A percentile compares a stretch with the other conserved stretches of the same genome.
phyloP scores from a whole-genome alignment of 1,140 invertebrate genomes.

The Tetramorium simillimum region DNA sequence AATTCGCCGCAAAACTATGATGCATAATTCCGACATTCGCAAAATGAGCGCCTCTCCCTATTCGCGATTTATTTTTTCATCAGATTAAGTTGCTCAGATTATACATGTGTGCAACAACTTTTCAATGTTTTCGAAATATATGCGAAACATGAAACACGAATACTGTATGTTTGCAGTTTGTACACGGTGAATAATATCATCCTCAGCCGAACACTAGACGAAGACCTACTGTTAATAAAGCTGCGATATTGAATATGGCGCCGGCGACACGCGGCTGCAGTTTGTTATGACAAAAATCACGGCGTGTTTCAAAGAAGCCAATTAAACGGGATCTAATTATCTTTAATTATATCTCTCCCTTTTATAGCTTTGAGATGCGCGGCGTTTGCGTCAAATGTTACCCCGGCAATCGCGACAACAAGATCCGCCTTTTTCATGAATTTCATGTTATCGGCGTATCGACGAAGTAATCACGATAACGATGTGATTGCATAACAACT shows the following conservation, averaged over 20 bases:
- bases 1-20: neutral
- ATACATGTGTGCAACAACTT: neutral
- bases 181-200: neutral
- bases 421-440: neutral
- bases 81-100: constrained; percentile 9
- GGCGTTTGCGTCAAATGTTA: constrained; percentile 33
- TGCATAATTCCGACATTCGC: neutral
- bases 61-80: constrained; percentile 32
- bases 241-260: constrained; percentile 8
- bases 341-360: constrained; percentile 50
- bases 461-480: constrained; percentile 25
- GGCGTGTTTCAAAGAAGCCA: constrained; percentile 44
- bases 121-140: constrained; percentile 21
- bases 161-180: neutral
- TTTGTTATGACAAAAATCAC: constrained; percentile 29
- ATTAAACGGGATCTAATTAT: constrained; percentile 66
- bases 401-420: constrained; percentile 29
- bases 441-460: constrained; percentile 28
- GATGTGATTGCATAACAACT: constrained; percentile 31
- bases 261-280: neutral
- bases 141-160: neutral
- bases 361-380: constrained; percentile 49
- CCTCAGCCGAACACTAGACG: neutral
- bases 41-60: neutral
- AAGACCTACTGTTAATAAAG: constrained; percentile 31